Percentiles rank a stretch among this genome's conserved stretches.
Conservation (phyloP, 2,888 invertebrate genomes). For the Laspeyria flexula region DNA sequence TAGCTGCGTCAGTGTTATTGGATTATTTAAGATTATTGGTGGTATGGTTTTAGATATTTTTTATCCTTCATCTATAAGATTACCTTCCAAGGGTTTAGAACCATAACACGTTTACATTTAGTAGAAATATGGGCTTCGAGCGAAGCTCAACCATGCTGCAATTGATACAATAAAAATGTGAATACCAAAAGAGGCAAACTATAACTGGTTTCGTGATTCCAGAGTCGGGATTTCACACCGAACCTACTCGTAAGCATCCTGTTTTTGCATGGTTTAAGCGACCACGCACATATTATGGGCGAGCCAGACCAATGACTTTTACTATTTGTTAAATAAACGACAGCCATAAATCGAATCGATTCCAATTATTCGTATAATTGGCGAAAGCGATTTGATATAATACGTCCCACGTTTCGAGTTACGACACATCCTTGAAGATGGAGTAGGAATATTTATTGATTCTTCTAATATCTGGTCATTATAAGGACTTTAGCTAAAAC, state of each 20-base stretch:
- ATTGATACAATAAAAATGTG: not conserved
- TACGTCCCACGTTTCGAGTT: conserved; percentile 29
- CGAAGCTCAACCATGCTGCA: too few species aligned
- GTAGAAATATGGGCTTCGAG: too few species aligned
- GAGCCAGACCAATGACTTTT: conserved; percentile 47
- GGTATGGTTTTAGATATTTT: too few species aligned
- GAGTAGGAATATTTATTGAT: not conserved
- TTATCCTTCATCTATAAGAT: too few species aligned
- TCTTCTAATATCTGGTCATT: too few species aligned
- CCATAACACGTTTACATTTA: too few species aligned
- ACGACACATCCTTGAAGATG: conserved; percentile 24
- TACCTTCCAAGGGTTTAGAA: too few species aligned
- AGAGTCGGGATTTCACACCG: conserved; percentile 39
- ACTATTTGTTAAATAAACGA: conserved; percentile 51
- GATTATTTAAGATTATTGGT: too few species aligned
- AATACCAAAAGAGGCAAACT: conserved; percentile 1
- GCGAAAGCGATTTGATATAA: conserved; percentile 49
- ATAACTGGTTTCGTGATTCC: conserved; percentile 45
- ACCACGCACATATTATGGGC: conserved; percentile 36
- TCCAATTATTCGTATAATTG: conserved; percentile 50
- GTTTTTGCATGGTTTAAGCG: conserved; percentile 41
- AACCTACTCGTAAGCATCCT: conserved; percentile 29
- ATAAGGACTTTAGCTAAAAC: too few species aligned
- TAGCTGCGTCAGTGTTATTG: too few species aligned
- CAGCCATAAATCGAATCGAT: conserved; percentile 51